phyloP scores from a whole-genome alignment of 2,797 vertebrate species.

The Falco peregrinus region DNA sequence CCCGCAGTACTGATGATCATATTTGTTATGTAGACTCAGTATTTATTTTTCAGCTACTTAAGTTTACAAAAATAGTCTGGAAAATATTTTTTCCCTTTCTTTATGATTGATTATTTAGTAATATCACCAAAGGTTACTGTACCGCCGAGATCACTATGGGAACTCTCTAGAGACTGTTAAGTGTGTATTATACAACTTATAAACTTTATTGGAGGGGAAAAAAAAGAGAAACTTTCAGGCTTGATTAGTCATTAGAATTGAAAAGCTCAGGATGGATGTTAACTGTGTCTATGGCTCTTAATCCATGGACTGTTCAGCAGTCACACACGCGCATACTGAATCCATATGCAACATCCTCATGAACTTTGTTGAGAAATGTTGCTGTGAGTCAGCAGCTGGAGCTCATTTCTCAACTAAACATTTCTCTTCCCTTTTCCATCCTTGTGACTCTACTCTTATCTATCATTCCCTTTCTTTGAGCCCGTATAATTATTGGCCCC shows the following conservation, averaged over 20 bases:
- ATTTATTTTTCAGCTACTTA: neutral
- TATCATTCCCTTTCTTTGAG: neutral
- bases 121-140: neutral
- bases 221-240: neutral
- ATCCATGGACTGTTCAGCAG: neutral
- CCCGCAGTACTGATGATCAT: neutral
- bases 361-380: neutral
- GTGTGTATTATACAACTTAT: neutral
- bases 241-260: neutral
- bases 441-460: neutral
- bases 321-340: fast-evolving
- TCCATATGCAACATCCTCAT: neutral
- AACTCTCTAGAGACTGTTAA: neutral
- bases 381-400: neutral
- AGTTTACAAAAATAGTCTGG: neutral
- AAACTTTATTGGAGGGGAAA: neutral
- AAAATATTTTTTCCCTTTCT: neutral
- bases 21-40: neutral
- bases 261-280: neutral
- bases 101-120: neutral
- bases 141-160: neutral
- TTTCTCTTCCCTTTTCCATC: neutral
- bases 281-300: neutral
- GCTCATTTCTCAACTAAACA: neutral
- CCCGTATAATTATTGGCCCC: neutral